A percentile compares a stretch with the other conserved stretches of the same genome.
These are phyloP conservation scores for Platyrinchus mystaceus DNA, from an alignment of 2,797 vertebrate species.

Conservation along the genomic window DNA sequence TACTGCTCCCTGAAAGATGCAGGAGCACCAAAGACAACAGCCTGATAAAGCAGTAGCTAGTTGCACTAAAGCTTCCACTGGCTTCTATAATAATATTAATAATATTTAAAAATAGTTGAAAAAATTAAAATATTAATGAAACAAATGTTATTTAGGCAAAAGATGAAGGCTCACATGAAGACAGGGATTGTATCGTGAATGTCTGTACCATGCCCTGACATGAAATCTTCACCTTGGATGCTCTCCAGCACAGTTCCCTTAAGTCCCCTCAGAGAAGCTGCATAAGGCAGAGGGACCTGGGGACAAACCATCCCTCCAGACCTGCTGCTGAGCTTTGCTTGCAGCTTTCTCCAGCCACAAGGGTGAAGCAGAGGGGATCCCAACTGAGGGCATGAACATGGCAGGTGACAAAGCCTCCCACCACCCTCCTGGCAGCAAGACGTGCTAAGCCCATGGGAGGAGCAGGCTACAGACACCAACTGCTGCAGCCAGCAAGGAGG, in stretches of 20 bases:
- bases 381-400: accelerated
- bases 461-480: neutral
- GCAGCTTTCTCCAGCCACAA: neutral
- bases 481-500: neutral
- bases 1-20: neutral
- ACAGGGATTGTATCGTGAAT: neutral
- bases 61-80: neutral
- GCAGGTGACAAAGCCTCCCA: neutral
- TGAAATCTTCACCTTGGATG: neutral
- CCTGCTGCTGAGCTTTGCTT: accelerated
- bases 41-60: neutral
- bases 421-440: accelerated
- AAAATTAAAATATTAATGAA: neutral
- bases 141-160: neutral
- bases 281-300: neutral
- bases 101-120: neutral
- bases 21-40: neutral
- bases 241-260: neutral
- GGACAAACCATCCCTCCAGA: neutral
- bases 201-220: accelerated
- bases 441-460: accelerated
- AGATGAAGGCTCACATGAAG: neutral
- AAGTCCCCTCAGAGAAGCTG: accelerated
- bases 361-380: neutral
- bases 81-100: neutral